Evolutionary conservation across 2,888 invertebrate species (phyloP), one percentile per base, ranked within the genome.

Genomic region (Congeria kusceri): DNA sequence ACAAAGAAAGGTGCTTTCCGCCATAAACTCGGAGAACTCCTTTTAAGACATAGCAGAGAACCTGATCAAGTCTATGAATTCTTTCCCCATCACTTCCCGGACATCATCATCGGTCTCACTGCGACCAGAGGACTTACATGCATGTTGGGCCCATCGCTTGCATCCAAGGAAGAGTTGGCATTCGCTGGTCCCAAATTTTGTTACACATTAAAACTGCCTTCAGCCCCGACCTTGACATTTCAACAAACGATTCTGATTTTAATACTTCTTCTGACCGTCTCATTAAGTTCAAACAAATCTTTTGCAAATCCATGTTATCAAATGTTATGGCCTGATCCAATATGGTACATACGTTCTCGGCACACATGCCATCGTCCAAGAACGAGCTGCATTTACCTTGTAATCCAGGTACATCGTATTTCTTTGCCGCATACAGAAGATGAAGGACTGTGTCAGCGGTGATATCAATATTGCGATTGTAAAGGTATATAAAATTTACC

Each of bases 331-430:
- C 7, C 23, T 58, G 58, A n/a, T 28, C 58, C 25, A 58, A 28
- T 3, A 58, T 27, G 11, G 58, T 58, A 27, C 58, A 58, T 25
- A 58, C 58, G 27, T 58, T 58, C 15, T 58, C 58, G 9, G n/a
- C 27, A 29, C n/a, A 27, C n/a, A 58, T 29, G 3, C 9, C 27
- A 25, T 20, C 5, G 3, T 58, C 28, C n/a, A 58, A 27, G 29
- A 58, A 58, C n/a, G n/a, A n/a, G 11, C 28, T n/a, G 27, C 58
- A 58, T 58, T 27, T 58, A 9, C 13, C 27, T 13, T 28, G 28
- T 28, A 58, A 9, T 18, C 27, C 25, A 11, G 11, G 28, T 7
- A 58, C 28, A 28, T 29, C 27, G 28, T 58, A 58, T n/a, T 58
- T 58, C 18, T 27, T 58, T 18, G 58, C 28, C 29, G 28, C n/a